These are phyloP conservation scores for Rhyzopertha dominica DNA, from an alignment of 1,140 invertebrate species.

Conservation along the genomic window DNA sequence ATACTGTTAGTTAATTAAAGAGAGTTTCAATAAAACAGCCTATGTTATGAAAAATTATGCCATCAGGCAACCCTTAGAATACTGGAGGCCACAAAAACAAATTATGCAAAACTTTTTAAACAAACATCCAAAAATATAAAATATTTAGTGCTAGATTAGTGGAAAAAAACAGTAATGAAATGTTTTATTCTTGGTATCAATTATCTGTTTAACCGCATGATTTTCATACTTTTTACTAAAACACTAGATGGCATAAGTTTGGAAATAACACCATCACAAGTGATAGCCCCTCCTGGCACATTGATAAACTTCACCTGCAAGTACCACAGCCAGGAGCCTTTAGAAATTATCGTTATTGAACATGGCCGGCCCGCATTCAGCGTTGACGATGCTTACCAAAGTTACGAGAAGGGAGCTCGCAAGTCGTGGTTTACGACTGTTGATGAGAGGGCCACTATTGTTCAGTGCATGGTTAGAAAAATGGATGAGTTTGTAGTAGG, in stretches of 20 bases:
- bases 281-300: slow-evolving; percentile 40
- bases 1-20: too few relatives aligned
- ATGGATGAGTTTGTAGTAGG: slow-evolving; percentile 35
- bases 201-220: too few relatives aligned
- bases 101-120: too few relatives aligned
- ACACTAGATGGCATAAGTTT: slow-evolving; percentile 50
- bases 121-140: too few relatives aligned
- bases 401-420: slow-evolving; percentile 15
- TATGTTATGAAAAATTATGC: too few relatives aligned
- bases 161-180: too few relatives aligned
- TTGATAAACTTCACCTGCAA: slow-evolving; percentile 49
- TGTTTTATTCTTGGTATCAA: too few relatives aligned
- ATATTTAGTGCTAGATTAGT: too few relatives aligned
- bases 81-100: too few relatives aligned
- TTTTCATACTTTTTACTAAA: too few relatives aligned
- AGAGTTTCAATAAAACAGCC: too few relatives aligned
- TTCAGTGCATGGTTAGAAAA: slow-evolving; percentile 42
- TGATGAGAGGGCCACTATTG: slow-evolving; percentile 24
- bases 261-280: slow-evolving; percentile 50
- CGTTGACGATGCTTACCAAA: slow-evolving; percentile 7
- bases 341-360: slow-evolving; percentile 27
- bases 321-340: slow-evolving; percentile 45
- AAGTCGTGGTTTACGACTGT: slow-evolving; percentile 34
- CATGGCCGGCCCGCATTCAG: slow-evolving; percentile 7
- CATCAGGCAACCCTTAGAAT: too few relatives aligned